Base-by-base conservation (phyloP, 1,140 invertebrate species). In the Dufourea novaeangliae region DNA sequence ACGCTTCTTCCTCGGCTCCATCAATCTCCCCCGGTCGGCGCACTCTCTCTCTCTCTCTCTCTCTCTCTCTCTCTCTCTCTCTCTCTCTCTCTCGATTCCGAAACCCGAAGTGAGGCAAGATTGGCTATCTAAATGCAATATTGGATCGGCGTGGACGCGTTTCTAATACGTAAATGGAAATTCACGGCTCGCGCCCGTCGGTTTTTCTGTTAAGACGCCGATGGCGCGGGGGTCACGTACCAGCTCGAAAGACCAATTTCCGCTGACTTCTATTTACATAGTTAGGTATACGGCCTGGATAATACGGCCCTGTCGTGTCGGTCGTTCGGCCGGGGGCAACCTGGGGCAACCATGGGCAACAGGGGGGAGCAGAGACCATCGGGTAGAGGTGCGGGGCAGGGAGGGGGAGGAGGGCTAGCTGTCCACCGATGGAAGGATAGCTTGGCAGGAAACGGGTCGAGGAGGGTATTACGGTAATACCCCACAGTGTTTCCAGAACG, bases 211-310 rank as follows among this genome's bases (percentile, higher is more conserved):
- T 71, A 76, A 76, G 73, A 69, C 41, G 73, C 34, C 34, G 39
- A 22, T 17, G 20, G 20, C 64, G 67, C 57, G 41, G 61, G n/a
- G 67, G 70, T 80, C 82, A 81, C 73, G 82, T 77, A 84, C 84
- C 84, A 78, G 82, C 83, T 88, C 88, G 90, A 90, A 91, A 91
- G 89, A 89, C 88, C 90, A 90, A 91, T 91, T 91, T 91, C 90
- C 91, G 89, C 77, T 79, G 83, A 83, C 85, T 81, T 87, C 82
- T 92, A 92, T 92, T 92, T 91, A 89, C 88, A 91, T 91, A 90
- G 88, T 89, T 88, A 83, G 86, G 79, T 89, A 88, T 88, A 90
- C 87, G 74, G 77, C 73, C 83, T 82, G 86, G 85, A 88, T 89
- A 90, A 88, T 86, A 83, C 82, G 76, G 72, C 61, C 73, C 83